Base-by-base conservation (phyloP, 1,140 invertebrate species). In the Procambarus virginalis region DNA sequence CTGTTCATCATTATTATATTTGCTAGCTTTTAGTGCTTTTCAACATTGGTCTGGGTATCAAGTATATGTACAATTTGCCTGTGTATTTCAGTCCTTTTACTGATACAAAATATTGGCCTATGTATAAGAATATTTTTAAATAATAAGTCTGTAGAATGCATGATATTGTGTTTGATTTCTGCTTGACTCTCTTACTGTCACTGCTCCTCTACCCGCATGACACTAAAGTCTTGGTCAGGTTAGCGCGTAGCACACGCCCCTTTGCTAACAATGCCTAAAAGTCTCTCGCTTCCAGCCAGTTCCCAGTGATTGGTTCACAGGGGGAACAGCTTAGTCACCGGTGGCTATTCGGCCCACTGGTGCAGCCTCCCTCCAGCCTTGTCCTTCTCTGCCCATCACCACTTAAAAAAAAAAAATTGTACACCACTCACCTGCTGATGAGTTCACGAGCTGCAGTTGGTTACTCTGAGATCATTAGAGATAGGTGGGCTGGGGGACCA, bases 151-250 rank as follows among this genome's bases (percentile, higher is more conserved):
- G 92, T 92, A 92, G 92, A 92, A 90, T 92, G 92, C 92, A 92
- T 92, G 92, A 92, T 89, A 92, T 91, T 92, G 92, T 92, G 92
- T 92, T 92, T 92, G 92, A 92, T 92, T 92, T 91, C 91, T 91
- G 89, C 90, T 91, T 92, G 92, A 88, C 90, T 92, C 86, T 90
- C 90, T 91, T 91, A 89, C 91, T 88, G 90, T 91, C 80, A 87
- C 86, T 84, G 82, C 91, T 91, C 91, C 86, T 89, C 76, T 91
- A 83, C 91, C 91, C 91, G 91, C 91, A 91, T 91, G 91, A 84
- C 86, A 91, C 91, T 87, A 90, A 85, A 85, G 89, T 90, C 89
- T 90, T 88, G 89, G 84, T 90, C 89, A 90, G 89, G 89, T 85
- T 90, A 89, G 83, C 45, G 87, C 78, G 84, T 85, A 87, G 91